phyloP scores from a whole-genome alignment of 2,113 vertebrate species.

The Sakesphorus luctuosus region DNA sequence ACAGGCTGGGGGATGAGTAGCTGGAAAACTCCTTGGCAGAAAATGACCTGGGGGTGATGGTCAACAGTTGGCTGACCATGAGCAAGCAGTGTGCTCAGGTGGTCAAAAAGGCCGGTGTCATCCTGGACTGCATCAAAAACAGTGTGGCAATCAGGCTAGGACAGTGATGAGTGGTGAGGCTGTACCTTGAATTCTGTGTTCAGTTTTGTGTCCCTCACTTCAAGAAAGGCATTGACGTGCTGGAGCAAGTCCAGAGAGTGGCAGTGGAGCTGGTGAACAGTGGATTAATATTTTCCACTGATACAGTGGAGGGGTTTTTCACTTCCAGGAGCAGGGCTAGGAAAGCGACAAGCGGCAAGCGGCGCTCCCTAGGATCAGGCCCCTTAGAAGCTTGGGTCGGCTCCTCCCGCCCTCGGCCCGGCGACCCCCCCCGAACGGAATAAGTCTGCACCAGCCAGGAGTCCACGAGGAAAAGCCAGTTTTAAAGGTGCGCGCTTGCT shows the following conservation, averaged over 20 bases:
- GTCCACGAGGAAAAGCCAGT: too few species aligned
- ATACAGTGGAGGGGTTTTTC: too few species aligned
- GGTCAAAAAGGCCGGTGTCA: background rate
- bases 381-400: too few species aligned
- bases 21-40: background rate
- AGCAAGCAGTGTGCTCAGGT: background rate
- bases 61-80: background rate
- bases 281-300: too few species aligned
- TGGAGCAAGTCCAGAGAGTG: background rate
- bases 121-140: background rate
- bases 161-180: background rate
- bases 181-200: background rate
- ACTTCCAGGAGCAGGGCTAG: too few species aligned
- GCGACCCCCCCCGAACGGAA: too few species aligned
- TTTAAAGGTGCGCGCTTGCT: too few species aligned
- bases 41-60: background rate
- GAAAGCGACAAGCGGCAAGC: too few species aligned
- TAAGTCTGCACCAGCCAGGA: too few species aligned
- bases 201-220: background rate
- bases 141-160: background rate
- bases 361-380: too few species aligned
- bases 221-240: background rate
- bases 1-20: background rate
- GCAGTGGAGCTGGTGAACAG: background rate
- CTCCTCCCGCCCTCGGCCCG: too few species aligned